phyloP scores from a whole-genome alignment of 2,113 vertebrate species.

The Microtus montanus region DNA sequence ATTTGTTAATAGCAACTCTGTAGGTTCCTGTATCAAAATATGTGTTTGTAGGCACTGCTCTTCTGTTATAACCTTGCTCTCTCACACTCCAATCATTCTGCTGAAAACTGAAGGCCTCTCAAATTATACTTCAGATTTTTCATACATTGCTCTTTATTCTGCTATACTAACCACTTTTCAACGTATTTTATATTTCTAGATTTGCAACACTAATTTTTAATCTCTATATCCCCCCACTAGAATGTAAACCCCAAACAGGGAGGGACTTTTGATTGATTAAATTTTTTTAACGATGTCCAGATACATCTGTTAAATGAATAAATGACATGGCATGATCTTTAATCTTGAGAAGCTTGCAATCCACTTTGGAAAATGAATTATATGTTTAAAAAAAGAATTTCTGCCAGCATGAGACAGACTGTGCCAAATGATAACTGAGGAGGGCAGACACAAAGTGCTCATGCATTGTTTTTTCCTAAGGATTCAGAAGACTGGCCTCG shows the following conservation, averaged over 20 bases:
- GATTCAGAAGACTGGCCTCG: constrained; percentile 60
- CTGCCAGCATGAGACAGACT: constrained; percentile 47
- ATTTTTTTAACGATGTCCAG: constrained; percentile 27
- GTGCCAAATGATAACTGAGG: constrained; percentile 67
- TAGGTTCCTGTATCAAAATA: neutral
- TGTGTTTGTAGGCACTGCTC: neutral
- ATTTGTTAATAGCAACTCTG: neutral
- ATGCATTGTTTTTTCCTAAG: constrained; percentile 69
- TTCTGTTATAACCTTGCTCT: neutral
- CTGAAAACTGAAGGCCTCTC: neutral
- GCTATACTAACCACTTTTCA: neutral
- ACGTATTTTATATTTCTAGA: neutral
- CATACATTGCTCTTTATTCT: neutral
- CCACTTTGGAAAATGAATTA: constrained; percentile 69
- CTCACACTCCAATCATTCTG: neutral
- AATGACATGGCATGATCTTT: constrained; percentile 41
- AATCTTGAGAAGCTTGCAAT: constrained; percentile 43
- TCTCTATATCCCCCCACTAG: neutral
- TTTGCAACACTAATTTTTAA: neutral
- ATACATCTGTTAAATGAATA: constrained; percentile 52
- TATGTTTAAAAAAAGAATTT: constrained; percentile 15
- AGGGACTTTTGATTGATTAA: constrained; percentile 2
- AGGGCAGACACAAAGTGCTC: constrained; percentile 57
- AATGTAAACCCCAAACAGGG: constrained; percentile 20
- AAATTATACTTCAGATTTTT: neutral